These are phyloP conservation scores for Sabellastarte sp. DNA, from an alignment of 2,888 invertebrate genomes.

Conservation along the genomic window DNA sequence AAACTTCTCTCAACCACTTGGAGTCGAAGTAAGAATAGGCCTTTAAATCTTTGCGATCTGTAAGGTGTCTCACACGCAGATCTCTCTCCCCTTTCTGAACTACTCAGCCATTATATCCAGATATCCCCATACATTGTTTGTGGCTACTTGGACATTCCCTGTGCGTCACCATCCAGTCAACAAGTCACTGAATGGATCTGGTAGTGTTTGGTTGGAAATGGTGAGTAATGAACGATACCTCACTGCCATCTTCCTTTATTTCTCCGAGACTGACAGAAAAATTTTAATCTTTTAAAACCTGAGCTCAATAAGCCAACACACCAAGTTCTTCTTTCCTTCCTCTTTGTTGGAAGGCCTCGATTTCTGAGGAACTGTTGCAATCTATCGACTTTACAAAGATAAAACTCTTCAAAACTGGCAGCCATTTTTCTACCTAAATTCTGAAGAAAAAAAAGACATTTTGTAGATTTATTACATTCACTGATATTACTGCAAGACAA, in stretches of 20 bases:
- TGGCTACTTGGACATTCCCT: neutral
- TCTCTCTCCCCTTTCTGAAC: neutral
- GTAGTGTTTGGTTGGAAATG: neutral
- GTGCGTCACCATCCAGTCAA: neutral
- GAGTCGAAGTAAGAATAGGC: slow-evolving; percentile 4
- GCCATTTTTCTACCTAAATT: too few relatives aligned
- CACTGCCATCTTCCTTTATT: neutral
- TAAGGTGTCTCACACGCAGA: neutral
- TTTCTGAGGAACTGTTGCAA: neutral
- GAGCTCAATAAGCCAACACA: neutral
- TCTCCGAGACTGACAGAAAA: neutral
- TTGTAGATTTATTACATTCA: too few relatives aligned
- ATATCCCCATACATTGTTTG: neutral
- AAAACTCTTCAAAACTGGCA: slow-evolving; percentile 1
- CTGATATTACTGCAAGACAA: too few relatives aligned
- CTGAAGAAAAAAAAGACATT: too few relatives aligned
- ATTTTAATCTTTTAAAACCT: neutral
- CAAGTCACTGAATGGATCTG: slow-evolving; percentile 5
- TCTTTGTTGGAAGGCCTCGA: neutral
- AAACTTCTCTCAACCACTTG: neutral
- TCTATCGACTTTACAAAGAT: neutral
- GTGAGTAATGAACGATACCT: neutral
- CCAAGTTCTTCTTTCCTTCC: neutral
- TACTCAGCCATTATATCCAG: neutral
- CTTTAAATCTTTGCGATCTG: slow-evolving; percentile 6